phyloP scores from a whole-genome alignment of 2,888 invertebrate genomes.

The Liodrosophila aerea region DNA sequence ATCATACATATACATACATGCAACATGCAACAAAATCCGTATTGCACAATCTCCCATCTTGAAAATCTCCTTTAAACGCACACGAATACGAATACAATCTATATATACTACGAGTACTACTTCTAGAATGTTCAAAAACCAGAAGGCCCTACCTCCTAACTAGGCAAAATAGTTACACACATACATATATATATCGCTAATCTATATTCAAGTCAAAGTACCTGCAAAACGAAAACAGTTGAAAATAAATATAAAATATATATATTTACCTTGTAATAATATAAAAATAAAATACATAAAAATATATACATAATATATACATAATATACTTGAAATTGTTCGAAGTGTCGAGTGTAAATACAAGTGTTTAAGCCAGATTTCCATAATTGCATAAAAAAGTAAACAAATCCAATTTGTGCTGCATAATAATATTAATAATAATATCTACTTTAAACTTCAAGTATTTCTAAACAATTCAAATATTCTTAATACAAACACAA shows the following conservation, averaged over 20 bases:
- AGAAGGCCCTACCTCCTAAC: conserved; percentile 37
- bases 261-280: conserved; percentile 9
- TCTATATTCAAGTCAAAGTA: conserved; percentile 57
- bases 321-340: conserved; percentile 10
- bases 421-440: background rate
- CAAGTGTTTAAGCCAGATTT: background rate
- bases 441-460: conserved; percentile 9
- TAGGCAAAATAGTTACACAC: conserved; percentile 29
- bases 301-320: background rate
- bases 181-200: conserved; percentile 24
- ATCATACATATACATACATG: no score
- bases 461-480: background rate
- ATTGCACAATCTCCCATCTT: no score
- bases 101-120: no score
- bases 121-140: background rate
- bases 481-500: background rate
- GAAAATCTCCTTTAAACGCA: no score
- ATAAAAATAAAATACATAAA: conserved; percentile 9
- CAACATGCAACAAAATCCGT: no score
- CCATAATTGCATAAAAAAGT: background rate
- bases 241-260: conserved; percentile 18
- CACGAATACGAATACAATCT: conserved; percentile 10
- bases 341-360: background rate
- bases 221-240: conserved; percentile 52
- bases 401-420: no score